Conservation (phyloP, 2,888 invertebrate species). For the Spicauda simplicius region DNA sequence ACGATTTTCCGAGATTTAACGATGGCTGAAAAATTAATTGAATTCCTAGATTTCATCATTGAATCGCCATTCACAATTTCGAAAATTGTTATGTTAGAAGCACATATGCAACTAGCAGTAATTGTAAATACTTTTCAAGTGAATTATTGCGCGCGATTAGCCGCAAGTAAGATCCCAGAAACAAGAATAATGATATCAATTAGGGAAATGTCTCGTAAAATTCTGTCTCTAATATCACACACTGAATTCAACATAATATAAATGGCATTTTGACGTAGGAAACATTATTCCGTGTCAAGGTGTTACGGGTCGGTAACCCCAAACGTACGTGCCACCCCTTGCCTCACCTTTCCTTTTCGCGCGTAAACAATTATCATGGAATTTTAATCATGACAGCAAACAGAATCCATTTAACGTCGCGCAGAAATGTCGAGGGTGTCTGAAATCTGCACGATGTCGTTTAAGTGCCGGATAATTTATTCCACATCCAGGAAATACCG, state of each 20-base stretch:
- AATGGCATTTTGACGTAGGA: slow-evolving; percentile 34
- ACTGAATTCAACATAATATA: slow-evolving; percentile 21
- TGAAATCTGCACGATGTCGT: slow-evolving; percentile 61
- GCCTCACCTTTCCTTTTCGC: slow-evolving; percentile 34
- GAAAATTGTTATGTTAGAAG: too few relatives aligned
- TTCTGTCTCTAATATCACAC: slow-evolving; percentile 19
- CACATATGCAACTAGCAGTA: too few relatives aligned
- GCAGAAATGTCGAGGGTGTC: slow-evolving; percentile 47
- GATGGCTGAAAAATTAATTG: too few relatives aligned
- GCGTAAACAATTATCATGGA: slow-evolving; percentile 37
- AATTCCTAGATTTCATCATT: too few relatives aligned
- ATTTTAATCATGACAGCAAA: slow-evolving; percentile 36
- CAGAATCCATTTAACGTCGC: slow-evolving; percentile 39
- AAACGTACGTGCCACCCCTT: slow-evolving; percentile 30
- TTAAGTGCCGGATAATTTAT: slow-evolving; percentile 79
- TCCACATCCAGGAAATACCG: slow-evolving; percentile 72
- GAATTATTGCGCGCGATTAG: background rate
- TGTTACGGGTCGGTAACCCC: slow-evolving; percentile 35
- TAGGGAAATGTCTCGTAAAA: slow-evolving; percentile 20
- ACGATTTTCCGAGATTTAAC: too few relatives aligned
- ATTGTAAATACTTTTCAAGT: too few relatives aligned
- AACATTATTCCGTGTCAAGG: slow-evolving; percentile 37
- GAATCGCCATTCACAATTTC: too few relatives aligned
- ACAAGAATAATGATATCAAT: background rate
- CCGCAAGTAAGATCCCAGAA: background rate